Evolutionary conservation across 2,797 vertebrate genomes (phyloP), one percentile per base, ranked within the genome.

Genomic region (Pipistrellus pipistrellus): DNA sequence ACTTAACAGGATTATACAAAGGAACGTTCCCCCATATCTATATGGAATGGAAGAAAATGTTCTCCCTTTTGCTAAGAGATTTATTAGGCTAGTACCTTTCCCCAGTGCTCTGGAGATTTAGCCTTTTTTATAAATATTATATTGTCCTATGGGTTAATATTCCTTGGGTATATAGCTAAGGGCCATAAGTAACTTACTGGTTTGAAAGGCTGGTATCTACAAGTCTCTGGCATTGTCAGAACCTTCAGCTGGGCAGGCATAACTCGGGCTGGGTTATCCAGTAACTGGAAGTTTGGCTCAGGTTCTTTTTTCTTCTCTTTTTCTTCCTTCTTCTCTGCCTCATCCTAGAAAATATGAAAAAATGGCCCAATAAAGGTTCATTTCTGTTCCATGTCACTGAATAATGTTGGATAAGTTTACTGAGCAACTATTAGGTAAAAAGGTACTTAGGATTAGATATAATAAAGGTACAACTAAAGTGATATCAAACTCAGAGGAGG

Each of bases 201-300:
- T 98, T 99, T 99, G 98, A 99, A 99, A 90, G 99, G 99, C 97
- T 99, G 99, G 97, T 99, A 99, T 94, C 99, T 98, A 97, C 99
- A 99, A 96, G 98, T 99, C 96, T 99, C 99, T 0, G 99, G 99
- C 99, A 99, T 99, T 75, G 69, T 99, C 87, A 99, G 99, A 93
- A 99, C 99, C 98, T 99, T 99, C 64, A 99, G 99, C 97, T 99
- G 99, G 73, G 99, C 99, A 2, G 99, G 99, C 99, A 99, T 99
- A 96, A 98, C 99, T 95, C 99, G 98, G 46, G 99, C 99, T 0
- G 99, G 99, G 97, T 99, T 99, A 98, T 99, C 99, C 95, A 99
- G 92, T 76, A 99, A 98, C 97, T 99, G 99, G 97, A 99, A 99
- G 97, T 98, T 99, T 35, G 99, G 99, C 97, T 99, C 99, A 1